Percentiles rank a stretch among this genome's conserved stretches.
phyloP scores from a whole-genome alignment of 2,888 invertebrate species.

The Lordiphosa fenestrarum region DNA sequence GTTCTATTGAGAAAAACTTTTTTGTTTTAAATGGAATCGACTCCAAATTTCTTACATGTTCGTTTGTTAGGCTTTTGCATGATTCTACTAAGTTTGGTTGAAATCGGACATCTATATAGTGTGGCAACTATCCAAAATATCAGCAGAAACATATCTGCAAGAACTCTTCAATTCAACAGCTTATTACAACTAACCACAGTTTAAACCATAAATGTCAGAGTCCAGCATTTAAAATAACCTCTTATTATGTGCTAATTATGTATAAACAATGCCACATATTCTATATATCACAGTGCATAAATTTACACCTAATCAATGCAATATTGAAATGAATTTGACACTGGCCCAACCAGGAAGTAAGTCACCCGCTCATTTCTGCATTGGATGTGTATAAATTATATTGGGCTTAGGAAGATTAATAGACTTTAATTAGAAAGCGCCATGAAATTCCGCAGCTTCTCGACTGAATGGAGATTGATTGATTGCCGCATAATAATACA shows the following conservation, averaged over 20 bases:
- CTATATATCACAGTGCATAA: conserved; percentile 44
- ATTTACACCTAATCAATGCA: conserved; percentile 74
- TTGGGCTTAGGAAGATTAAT: conserved; percentile 62
- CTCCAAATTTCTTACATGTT: too few relatives aligned
- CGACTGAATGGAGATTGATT: conserved; percentile 52
- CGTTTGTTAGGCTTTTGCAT: too few relatives aligned
- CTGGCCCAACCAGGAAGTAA: conserved; percentile 2
- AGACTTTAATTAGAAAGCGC: conserved; percentile 67
- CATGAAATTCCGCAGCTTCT: conserved; percentile 21
- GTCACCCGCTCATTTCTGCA: background rate
- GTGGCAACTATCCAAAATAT: too few relatives aligned
- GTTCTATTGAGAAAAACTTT: too few relatives aligned
- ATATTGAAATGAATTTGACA: conserved; percentile 55
- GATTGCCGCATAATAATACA: conserved; percentile 44
- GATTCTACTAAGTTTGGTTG: too few relatives aligned
- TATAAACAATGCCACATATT: conserved; percentile 6
- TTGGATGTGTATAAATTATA: conserved; percentile 36
- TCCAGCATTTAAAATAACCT: conserved; percentile 27
- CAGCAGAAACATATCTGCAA: too few relatives aligned
- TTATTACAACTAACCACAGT: too few relatives aligned
- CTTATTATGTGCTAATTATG: conserved; percentile 41
- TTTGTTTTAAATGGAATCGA: too few relatives aligned
- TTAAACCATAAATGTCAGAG: too few relatives aligned
- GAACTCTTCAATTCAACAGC: too few relatives aligned
- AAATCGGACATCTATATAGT: too few relatives aligned